Evolutionary conservation across 2,797 vertebrate species (phyloP), one percentile per base, ranked within the genome.

Genomic region (Sylvia borin): DNA sequence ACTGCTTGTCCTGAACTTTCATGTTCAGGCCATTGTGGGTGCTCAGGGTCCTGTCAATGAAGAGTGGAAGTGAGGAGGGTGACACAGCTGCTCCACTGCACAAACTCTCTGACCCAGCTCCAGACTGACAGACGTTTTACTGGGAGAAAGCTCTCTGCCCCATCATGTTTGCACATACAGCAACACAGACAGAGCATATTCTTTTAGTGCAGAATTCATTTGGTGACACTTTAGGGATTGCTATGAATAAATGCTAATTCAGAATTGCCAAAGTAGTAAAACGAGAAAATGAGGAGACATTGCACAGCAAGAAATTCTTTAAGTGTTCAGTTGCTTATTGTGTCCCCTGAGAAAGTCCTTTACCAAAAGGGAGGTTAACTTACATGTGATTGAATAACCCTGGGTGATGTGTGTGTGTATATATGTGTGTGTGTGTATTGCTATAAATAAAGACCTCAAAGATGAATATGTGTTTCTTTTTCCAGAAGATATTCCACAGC

Each of bases 381-480:
- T 85, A 40, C 4, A 25, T 65, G 70, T 74, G 85, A 95, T 72
- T 95, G 88, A 96, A 88, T 81, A 91, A 95, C 61, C 47, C 45
- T 1, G 7, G 79, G 45, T 90, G 68, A 80, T 54, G n/a, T 50
- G 36, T 65, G 62, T 78, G 29, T 62, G 17, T 80, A 1, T 55
- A 3, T 36, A 3, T 74, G 0, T 47, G 1, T 53, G 8, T 87
- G n/a, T 78, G 57, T 42, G 4, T 77, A 11, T 51, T 51, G 50
- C 58, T 92, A 90, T 95, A 94, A 94, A 93, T 93, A 96, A 93
- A 58, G 40, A 87, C 29, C 51, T 93, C 40, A 80, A 58, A 78
- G 62, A 93, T 95, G 85, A 88, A 85, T 93, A 55, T 68, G 48
- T 53, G 68, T 67, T 83, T 93, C 86, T 94, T 96, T 86, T 89